Evolutionary conservation across 2,113 vertebrate species (phyloP).

Genomic region (Poeciliopsis turrubarensis): DNA sequence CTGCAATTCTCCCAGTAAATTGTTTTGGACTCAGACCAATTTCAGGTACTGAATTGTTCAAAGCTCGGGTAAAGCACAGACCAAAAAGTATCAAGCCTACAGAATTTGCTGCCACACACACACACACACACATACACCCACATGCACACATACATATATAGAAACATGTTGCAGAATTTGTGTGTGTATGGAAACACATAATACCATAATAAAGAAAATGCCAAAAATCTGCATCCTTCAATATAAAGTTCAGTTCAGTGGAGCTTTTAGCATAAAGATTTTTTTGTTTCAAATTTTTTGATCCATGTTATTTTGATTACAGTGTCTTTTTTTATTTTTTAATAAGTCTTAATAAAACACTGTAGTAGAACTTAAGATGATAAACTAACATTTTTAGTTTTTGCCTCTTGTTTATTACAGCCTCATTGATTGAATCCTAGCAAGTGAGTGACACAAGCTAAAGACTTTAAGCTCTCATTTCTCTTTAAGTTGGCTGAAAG

Average conservation of each 20-base stretch:
- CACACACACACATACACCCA: too few species aligned
- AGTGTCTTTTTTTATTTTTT: not conserved
- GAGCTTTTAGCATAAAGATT: not conserved
- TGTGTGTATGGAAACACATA: constrained; percentile 31
- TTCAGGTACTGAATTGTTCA: constrained; percentile 48
- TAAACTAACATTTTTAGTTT: not conserved
- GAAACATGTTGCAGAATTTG: too few species aligned
- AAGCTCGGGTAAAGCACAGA: constrained; percentile 30
- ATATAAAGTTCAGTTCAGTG: not conserved
- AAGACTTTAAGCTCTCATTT: not conserved
- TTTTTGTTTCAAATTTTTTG: not conserved
- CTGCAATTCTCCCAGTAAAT: constrained; percentile 48
- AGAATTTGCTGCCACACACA: constrained; percentile 26
- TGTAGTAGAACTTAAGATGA: not conserved
- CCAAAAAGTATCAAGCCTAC: constrained; percentile 43
- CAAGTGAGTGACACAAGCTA: constrained; percentile 13
- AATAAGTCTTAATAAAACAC: not conserved
- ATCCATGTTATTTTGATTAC: not conserved
- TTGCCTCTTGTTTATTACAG: not conserved
- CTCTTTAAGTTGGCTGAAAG: constrained; percentile 9
- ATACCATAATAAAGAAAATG: constrained; percentile 27
- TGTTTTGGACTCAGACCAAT: constrained; percentile 61
- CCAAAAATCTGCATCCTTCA: constrained; percentile 12
- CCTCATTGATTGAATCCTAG: not conserved
- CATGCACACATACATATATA: too few species aligned